These are phyloP conservation scores for Stenotaenia linearis DNA, from an alignment of 2,888 invertebrate species.

Conservation along the genomic window DNA sequence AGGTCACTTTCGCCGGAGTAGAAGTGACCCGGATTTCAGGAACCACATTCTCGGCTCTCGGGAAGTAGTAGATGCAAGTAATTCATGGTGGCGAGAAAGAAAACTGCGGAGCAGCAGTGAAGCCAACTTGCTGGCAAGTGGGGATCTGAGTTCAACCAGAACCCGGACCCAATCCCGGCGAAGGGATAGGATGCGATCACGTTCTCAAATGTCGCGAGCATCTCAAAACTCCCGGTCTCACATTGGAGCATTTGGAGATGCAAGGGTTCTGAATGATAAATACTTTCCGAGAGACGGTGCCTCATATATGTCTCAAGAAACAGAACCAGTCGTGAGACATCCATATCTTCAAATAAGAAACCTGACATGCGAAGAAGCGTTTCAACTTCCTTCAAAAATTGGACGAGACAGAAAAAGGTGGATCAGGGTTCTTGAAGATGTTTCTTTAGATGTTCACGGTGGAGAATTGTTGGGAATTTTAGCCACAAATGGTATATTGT, in stretches of 20 bases:
- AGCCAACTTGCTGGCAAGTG: constrained; percentile 63
- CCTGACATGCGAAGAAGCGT: constrained; percentile 56
- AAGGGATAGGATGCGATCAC: constrained; percentile 34
- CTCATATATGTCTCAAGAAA: constrained; percentile 38
- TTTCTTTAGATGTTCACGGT: constrained; percentile 82
- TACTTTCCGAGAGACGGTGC: constrained; percentile 43
- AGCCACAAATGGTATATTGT: constrained; percentile 59
- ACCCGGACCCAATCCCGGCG: constrained; percentile 22
- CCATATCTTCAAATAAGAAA: constrained; percentile 56
- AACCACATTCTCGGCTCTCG: constrained; percentile 56
- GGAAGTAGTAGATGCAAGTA: constrained; percentile 32
- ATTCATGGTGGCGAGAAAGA: constrained; percentile 34
- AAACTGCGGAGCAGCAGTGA: constrained; percentile 64
- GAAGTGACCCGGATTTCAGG: constrained; percentile 81
- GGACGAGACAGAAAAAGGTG: constrained; percentile 42
- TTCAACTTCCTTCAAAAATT: neutral
- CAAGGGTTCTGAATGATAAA: constrained; percentile 42
- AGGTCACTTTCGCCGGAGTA: constrained; percentile 50
- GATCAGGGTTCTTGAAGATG: constrained; percentile 59
- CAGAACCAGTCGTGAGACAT: constrained; percentile 40
- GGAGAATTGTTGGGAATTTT: constrained; percentile 86
- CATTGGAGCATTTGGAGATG: constrained; percentile 36
- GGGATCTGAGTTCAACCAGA: neutral
- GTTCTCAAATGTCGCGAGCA: constrained; percentile 34
- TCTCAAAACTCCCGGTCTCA: constrained; percentile 35